Conservation (phyloP, 2,797 vertebrate species). For the Sciaenops ocellatus region DNA sequence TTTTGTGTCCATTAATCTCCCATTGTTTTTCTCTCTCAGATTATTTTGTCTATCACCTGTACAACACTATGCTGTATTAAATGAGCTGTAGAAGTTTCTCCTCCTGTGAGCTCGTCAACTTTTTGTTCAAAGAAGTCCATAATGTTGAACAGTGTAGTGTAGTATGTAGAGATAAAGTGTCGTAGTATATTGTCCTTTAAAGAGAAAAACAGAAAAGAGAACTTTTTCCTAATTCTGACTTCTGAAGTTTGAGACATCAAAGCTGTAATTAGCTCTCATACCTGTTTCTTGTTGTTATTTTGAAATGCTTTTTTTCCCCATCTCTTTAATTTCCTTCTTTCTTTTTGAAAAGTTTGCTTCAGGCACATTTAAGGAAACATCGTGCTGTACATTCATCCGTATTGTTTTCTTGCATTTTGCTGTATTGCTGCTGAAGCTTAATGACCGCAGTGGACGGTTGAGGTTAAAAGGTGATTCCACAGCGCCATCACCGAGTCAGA, state of each 20-base stretch:
- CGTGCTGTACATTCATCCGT: not conserved
- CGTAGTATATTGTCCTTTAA: not conserved
- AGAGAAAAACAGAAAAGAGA: slow-evolving; percentile 6
- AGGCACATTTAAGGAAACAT: accelerated
- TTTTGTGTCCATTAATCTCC: too few species aligned
- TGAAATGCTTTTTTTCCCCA: not conserved
- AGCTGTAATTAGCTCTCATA: slow-evolving; percentile 15
- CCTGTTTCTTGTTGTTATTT: slow-evolving; percentile 15
- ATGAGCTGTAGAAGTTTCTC: not conserved
- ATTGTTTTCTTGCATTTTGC: not conserved
- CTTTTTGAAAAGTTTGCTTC: not conserved
- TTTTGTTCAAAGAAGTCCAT: not conserved
- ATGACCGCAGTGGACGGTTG: not conserved
- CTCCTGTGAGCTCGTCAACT: not conserved
- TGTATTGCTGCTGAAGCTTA: not conserved
- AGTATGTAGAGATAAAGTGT: not conserved
- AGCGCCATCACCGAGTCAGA: not conserved
- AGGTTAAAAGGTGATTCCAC: not conserved
- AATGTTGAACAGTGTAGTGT: not conserved
- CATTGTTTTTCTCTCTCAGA: not conserved
- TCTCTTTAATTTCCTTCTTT: not conserved
- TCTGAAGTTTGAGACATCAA: slow-evolving; percentile 35
- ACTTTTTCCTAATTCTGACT: slow-evolving; percentile 3
- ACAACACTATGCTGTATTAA: not conserved
- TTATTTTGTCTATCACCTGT: not conserved